phyloP scores from a whole-genome alignment of 2,797 vertebrate species.

The Tamandua tetradactyla region DNA sequence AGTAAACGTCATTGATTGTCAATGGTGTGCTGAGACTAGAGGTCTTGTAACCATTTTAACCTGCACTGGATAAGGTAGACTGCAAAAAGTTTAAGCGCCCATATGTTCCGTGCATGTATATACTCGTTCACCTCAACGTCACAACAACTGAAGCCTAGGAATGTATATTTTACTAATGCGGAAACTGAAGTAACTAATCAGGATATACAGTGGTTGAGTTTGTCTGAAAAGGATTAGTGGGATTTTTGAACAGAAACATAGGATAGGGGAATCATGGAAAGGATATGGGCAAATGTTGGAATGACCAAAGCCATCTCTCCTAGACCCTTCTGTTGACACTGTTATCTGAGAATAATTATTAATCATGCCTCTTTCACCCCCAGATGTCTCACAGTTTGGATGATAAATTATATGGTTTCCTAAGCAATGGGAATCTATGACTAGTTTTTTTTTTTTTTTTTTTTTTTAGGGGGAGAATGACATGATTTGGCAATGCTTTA shows the following conservation, averaged over 20 bases:
- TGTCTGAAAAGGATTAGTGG: background rate
- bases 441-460: too few species aligned
- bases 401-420: conserved; percentile 7
- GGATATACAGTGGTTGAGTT: background rate
- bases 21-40: background rate
- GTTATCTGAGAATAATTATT: background rate
- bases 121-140: background rate
- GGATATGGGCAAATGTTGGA: background rate
- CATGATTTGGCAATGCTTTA: background rate
- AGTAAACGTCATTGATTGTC: background rate
- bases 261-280: background rate
- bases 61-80: background rate
- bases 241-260: background rate
- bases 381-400: background rate
- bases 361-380: background rate
- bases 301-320: background rate
- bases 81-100: background rate
- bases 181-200: background rate
- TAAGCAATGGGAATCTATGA: background rate
- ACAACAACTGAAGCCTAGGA: background rate
- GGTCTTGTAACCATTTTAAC: background rate
- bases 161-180: background rate
- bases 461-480: conserved; percentile 2
- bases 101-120: background rate
- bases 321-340: background rate